Percentiles rank a stretch among this genome's conserved stretches.
Evolutionary conservation across 2,888 invertebrate species (phyloP).

Genomic region (Odontocolon sp.): DNA sequence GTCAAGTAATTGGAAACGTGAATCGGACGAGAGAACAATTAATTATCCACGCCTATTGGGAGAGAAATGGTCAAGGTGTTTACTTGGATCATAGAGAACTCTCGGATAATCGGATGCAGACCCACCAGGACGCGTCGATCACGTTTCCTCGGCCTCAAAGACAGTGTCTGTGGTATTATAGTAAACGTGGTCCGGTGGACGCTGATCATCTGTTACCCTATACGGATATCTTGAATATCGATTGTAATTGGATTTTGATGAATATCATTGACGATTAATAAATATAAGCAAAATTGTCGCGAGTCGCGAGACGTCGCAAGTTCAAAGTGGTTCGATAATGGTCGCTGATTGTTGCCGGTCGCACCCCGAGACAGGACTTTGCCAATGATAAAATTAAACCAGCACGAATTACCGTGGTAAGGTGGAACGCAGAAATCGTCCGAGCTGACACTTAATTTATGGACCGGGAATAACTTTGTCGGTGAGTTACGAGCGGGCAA

Average conservation of each 20-base stretch:
- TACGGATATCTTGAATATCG: slow-evolving; percentile 25
- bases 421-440: slow-evolving; percentile 31
- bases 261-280: no score
- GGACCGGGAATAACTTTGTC: slow-evolving; percentile 57
- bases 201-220: slow-evolving; percentile 22
- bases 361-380: slow-evolving; percentile 37
- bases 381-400: slow-evolving; percentile 62
- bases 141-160: slow-evolving; percentile 30
- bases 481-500: slow-evolving; percentile 53
- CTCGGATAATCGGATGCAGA: slow-evolving; percentile 38
- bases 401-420: not conserved
- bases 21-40: slow-evolving; percentile 69
- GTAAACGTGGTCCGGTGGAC: slow-evolving; percentile 1
- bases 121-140: slow-evolving; percentile 15
- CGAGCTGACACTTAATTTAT: slow-evolving; percentile 56
- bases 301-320: no score
- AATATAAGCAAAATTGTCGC: no score
- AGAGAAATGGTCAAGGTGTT: slow-evolving; percentile 55
- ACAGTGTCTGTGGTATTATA: not conserved
- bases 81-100: slow-evolving; percentile 51
- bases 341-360: not conserved
- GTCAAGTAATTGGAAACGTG: slow-evolving; percentile 73
- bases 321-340: not conserved
- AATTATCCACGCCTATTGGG: slow-evolving; percentile 66
- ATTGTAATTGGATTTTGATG: slow-evolving; percentile 28